phyloP scores from a whole-genome alignment of 2,888 invertebrate species.

The Fragum fragum region DNA sequence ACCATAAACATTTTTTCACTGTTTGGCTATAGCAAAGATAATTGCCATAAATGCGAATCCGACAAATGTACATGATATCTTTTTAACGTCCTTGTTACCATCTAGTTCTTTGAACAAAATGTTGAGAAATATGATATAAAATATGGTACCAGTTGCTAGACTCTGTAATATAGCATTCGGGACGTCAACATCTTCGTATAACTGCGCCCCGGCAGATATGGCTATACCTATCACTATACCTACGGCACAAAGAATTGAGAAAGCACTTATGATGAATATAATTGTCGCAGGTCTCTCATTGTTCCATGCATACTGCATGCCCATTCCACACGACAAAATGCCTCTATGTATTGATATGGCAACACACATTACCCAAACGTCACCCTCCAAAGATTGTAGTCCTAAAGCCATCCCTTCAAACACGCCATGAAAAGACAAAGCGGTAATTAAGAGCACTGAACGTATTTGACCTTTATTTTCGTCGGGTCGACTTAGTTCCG shows the following conservation, averaged over 20 bases:
- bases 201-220: slow-evolving; percentile 80
- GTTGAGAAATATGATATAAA: slow-evolving; percentile 83
- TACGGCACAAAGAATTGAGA: slow-evolving; percentile 79
- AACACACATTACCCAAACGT: slow-evolving; percentile 81
- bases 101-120: slow-evolving; percentile 82
- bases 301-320: slow-evolving; percentile 78
- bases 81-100: slow-evolving; percentile 79
- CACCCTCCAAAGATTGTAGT: slow-evolving; percentile 77
- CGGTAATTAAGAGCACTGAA: slow-evolving; percentile 79
- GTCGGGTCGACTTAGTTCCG: slow-evolving; percentile 77
- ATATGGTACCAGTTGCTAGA: slow-evolving; percentile 81
- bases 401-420: slow-evolving; percentile 83
- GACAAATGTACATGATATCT: slow-evolving; percentile 81
- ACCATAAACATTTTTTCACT: slow-evolving; percentile 26
- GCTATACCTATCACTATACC: slow-evolving; percentile 80
- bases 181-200: slow-evolving; percentile 80
- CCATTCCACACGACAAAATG: slow-evolving; percentile 81
- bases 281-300: slow-evolving; percentile 79
- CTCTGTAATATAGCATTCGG: slow-evolving; percentile 82
- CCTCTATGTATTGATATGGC: slow-evolving; percentile 80
- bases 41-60: slow-evolving; percentile 82
- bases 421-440: slow-evolving; percentile 82
- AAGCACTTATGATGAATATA: slow-evolving; percentile 78
- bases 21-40: slow-evolving; percentile 75
- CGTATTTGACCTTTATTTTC: slow-evolving; percentile 78